Percentiles rank a stretch among this genome's conserved stretches.
Evolutionary conservation across 1,140 invertebrate genomes (phyloP).

Genomic region (Chelonus insularis): DNA sequence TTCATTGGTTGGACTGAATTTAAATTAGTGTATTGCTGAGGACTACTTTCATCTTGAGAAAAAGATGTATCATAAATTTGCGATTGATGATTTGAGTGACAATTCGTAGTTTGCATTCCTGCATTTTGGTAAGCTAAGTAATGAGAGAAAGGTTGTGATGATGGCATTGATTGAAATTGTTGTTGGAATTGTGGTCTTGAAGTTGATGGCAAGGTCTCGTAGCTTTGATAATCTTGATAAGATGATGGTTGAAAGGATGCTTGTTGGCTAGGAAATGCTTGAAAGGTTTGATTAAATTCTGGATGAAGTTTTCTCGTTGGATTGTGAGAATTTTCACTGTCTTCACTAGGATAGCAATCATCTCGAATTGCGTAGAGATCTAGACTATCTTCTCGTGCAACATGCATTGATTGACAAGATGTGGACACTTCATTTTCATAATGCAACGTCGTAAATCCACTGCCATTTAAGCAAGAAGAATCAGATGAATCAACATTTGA

Average conservation of each 20-base stretch:
- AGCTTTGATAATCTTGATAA: conserved; percentile 44
- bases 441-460: conserved; percentile 69
- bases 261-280: conserved; percentile 40
- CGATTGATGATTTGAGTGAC: conserved; percentile 25
- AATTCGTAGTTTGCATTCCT: neutral
- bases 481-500: conserved; percentile 41
- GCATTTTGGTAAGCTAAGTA: conserved; percentile 46
- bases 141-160: conserved; percentile 42
- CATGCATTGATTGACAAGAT: conserved; percentile 52
- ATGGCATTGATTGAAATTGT: conserved; percentile 41
- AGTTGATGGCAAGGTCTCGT: conserved; percentile 51
- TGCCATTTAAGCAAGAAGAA: conserved; percentile 63
- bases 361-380: conserved; percentile 70
- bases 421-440: conserved; percentile 49
- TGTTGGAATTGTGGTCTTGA: conserved; percentile 47
- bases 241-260: conserved; percentile 32
- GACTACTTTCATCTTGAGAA: conserved; percentile 47
- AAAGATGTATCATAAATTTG: conserved; percentile 47
- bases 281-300: conserved; percentile 52
- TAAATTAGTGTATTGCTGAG: conserved; percentile 56
- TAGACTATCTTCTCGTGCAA: conserved; percentile 65
- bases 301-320: conserved; percentile 49
- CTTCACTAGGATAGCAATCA: conserved; percentile 68
- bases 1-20: conserved; percentile 56
- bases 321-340: conserved; percentile 49